Evolutionary conservation across 2,113 vertebrate genomes (phyloP), one percentile per base, ranked within the genome.

Genomic region (Planiliza haematocheilus): DNA sequence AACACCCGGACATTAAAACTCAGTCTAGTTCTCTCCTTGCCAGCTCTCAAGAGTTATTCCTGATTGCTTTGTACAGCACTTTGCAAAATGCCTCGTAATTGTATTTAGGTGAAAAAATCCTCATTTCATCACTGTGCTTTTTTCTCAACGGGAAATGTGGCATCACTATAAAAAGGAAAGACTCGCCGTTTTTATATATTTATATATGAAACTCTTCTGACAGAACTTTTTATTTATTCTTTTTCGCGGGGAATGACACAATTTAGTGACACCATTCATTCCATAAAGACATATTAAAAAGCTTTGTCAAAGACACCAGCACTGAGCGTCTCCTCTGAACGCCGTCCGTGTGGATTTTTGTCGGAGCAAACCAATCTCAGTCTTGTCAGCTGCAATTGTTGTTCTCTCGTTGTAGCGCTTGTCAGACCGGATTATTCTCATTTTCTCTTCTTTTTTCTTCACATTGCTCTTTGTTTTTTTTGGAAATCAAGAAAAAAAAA

Each of bases 71-170:
- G 68, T 50, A 72, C 82, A 85, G 91, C 83, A 87, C 91, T 90
- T 82, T 81, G 66, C 83, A 86, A 89, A 93, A 90, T 88, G 74
- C 82, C 63, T 77, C 60, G 74, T 91, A 89, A 93, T 91, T 90
- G 81, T 90, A 78, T 91, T 89, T 89, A 68, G 72, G 69, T 87
- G 84, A 91, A 89, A 89, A 88, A 86, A 30, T 77, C 59, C 70
- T 83, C 49, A 67, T 90, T 91, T 90, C 83, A 77, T 51, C 79
- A 64, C 77, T 39, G 68, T 58, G 63, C 82, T 88, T 87, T 79
- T 59, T 38, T 57, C 70, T 64, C 64, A 41, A 39, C 58, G 70
- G 73, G 85, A 59, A 70, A 52, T 53, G 51, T 9, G 37, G 59
- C 18, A 52, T 86, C 84, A 87, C 83, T 89, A 60, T 60, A 79